Evolutionary conservation across 92 coral and sea anemone genomes (phyloP).

Genomic region (Actinostola sp.): DNA sequence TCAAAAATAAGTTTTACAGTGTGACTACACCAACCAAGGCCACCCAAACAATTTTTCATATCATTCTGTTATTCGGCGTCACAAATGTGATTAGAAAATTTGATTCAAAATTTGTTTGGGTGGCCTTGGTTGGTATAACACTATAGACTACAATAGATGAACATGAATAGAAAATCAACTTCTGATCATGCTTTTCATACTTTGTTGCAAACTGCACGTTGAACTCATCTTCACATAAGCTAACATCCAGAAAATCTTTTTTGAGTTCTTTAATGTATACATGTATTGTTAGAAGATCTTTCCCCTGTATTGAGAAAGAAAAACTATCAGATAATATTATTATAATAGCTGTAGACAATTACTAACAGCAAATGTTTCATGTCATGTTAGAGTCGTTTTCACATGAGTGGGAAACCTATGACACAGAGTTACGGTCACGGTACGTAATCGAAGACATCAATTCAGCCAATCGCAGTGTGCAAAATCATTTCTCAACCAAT

Average conservation of each 20-base stretch:
- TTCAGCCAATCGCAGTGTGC: too few species aligned
- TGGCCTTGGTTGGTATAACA: not conserved
- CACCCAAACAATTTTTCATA: too few species aligned
- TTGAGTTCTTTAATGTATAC: conserved; percentile 74
- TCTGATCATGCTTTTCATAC: conserved; percentile 18
- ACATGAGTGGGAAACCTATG: too few species aligned
- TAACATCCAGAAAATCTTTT: conserved; percentile 51
- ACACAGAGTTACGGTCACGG: too few species aligned
- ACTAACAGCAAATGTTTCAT: too few species aligned
- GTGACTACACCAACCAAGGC: not conserved
- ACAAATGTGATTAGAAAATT: too few species aligned
- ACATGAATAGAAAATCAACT: not conserved
- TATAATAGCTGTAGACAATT: not conserved
- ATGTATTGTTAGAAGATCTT: conserved; percentile 51
- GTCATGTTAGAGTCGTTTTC: too few species aligned
- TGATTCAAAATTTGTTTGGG: too few species aligned
- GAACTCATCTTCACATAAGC: conserved; percentile 69
- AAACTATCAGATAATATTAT: not conserved
- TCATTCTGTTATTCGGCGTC: too few species aligned
- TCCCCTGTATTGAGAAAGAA: conserved; percentile 40
- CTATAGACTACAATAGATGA: not conserved
- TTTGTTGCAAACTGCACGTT: conserved; percentile 81
- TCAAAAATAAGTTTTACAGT: not conserved
- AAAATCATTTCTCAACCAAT: too few species aligned
- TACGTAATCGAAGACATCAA: too few species aligned